Evolutionary conservation across 2,797 vertebrate species (phyloP).

Genomic region (Taeniopygia guttata): DNA sequence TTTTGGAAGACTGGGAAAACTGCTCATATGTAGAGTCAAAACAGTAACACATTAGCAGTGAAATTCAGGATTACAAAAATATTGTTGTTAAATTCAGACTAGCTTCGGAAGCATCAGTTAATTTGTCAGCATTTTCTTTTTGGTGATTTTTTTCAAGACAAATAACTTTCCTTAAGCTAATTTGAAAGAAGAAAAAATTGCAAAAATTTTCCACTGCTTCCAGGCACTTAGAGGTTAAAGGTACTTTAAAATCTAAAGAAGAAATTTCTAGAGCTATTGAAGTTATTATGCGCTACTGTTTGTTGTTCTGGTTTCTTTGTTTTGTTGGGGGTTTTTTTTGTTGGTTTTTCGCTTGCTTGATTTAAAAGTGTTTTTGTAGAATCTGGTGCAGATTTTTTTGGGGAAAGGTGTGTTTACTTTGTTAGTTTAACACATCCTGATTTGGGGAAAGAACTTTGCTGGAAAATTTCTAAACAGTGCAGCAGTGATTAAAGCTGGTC

Average conservation of each 20-base stretch:
- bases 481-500: not conserved
- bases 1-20: not conserved
- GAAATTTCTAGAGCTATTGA: not conserved
- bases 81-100: not conserved
- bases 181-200: not conserved
- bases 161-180: not conserved
- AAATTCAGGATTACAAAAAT: not conserved
- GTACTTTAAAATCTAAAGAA: not conserved
- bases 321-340: fast-evolving
- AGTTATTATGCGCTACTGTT: not conserved
- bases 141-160: not conserved
- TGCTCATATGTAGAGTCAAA: not conserved
- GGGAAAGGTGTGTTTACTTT: not conserved
- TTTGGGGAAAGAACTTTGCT: not conserved
- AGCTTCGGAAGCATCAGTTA: not conserved
- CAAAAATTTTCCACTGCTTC: not conserved
- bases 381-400: not conserved
- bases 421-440: not conserved
- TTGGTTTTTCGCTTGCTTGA: not conserved
- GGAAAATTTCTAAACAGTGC: not conserved
- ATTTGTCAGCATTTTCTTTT: not conserved
- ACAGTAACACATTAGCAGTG: not conserved
- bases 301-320: fast-evolving
- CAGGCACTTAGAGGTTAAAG: not conserved
- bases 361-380: not conserved